Evolutionary conservation across 2,797 vertebrate species (phyloP), one percentile per base, ranked within the genome.

Genomic region (Propithecus perrieri): DNA sequence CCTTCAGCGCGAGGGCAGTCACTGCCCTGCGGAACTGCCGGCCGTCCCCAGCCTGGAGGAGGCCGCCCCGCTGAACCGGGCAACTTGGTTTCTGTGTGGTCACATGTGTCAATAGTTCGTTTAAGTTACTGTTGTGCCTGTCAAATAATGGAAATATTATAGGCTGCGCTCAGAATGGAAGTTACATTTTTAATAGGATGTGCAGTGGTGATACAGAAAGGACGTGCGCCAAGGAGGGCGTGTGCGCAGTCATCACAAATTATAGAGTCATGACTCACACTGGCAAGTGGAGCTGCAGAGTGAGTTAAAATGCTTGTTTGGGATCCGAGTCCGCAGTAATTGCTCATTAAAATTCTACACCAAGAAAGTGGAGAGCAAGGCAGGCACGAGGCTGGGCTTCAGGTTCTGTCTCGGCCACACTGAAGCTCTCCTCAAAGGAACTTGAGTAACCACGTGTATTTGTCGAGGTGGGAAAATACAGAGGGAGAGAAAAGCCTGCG

Each of bases 221-320:
- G 94, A 71, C 93, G 85, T 89, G 80, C 55, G 75, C 91, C 74
- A 41, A 96, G 94, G 96, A 94, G 89, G 96, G 30, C 94, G 96
- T 86, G 74, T 94, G 92, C 20, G 2, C 35, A 48, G 85, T 97
- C 95, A 98, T 98, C 98, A 97, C 98, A 97, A 94, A 98, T 98
- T 96, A 97, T 96, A 91, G 97, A 97, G 98, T 97, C 97, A 83
- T 98, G 97, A 89, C 97, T 97, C 98, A 97, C 92, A 84, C 97
- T 97, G 81, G 93, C 97, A 79, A 96, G 96, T 95, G 91, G 98
- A 98, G 95, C 87, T 95, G 85, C 93, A 46, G 97, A 79, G 74
- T 90, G 95, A 96, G 97, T 97, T 97, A 94, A 97, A 96, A 89
- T 76, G 87, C 96, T 94, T 97, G 95, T 97, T 94, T 96, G 87